Evolutionary conservation across 1,140 invertebrate genomes (phyloP), one percentile per base, ranked within the genome.

Genomic region (Drosophila saltans): DNA sequence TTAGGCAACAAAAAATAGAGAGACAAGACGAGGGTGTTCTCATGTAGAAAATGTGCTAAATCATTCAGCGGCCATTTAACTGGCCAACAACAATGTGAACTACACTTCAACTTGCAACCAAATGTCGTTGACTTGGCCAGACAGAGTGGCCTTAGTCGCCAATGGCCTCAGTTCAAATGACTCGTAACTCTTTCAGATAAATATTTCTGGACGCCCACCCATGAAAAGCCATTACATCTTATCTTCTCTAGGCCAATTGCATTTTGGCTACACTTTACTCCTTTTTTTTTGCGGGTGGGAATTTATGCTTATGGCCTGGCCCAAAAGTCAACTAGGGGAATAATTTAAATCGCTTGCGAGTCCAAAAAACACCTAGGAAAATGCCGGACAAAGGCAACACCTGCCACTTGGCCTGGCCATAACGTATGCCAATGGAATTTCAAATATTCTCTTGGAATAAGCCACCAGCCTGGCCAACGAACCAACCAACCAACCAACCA

Each of bases 211-310:
- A 60, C 45, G 8, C 45, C 45, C 45, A 10, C 48, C 69, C 77
- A 81, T 69, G 74, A 79, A 81, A 79, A 69, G 72, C 79, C 82
- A 85, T 85, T 85, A 82, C 79, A 86, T 86, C 82, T 86, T 86
- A 86, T 86, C 82, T 86, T 88, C 88, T 86, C 83, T 88, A 71
- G 83, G 79, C 75, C 82, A 86, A 88, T 86, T 86, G 82, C 72
- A 68, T 79, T 85, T 66, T 69, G 81, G 78, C 78, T 76, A 68
- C 55, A 76, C 52, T 62, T 36, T 40, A 45, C 43, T 26, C 8
- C 57, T 62, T 39, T 36, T 39, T 58, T 59, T 7, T 58, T 58
- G 26, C 24, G 60, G 62, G 16, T 24, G 39, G 75, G 68, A 82
- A 82, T 82, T 82, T 82, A 82, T 82, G 66, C 65, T 56, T 57